Evolutionary conservation across 2,113 vertebrate species (phyloP).

Genomic region (Procavia capensis): DNA sequence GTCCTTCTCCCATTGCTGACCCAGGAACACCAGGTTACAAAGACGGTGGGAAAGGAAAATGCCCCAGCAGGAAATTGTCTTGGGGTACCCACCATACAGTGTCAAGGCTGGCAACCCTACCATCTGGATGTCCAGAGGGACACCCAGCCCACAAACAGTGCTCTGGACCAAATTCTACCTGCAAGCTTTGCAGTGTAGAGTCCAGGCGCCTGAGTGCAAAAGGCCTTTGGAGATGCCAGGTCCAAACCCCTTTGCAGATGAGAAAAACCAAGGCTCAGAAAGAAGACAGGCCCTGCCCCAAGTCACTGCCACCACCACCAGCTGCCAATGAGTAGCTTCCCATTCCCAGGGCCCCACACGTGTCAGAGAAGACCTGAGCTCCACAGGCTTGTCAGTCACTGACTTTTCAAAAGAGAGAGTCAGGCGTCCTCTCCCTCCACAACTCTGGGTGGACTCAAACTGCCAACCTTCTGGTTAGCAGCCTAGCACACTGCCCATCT

Average conservation of each 20-base stretch:
- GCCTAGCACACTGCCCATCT: neutral
- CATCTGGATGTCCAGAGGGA: accelerated
- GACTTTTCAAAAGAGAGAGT: neutral
- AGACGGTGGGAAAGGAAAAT: neutral
- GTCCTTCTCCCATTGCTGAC: neutral
- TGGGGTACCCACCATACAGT: neutral
- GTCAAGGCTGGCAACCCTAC: neutral
- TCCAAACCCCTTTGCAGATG: neutral
- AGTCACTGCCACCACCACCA: neutral
- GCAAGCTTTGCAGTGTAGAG: neutral
- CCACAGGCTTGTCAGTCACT: neutral
- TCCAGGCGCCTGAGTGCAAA: neutral
- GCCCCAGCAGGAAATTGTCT: accelerated
- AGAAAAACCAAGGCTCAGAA: neutral
- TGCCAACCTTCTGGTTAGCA: neutral
- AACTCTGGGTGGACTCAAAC: neutral
- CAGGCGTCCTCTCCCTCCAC: neutral
- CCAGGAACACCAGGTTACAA: neutral
- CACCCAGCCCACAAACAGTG: too few relatives aligned
- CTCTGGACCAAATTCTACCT: neutral
- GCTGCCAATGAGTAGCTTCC: neutral
- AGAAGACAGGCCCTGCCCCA: neutral
- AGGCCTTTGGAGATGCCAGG: neutral
- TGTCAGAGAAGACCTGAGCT: neutral
- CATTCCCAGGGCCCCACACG: neutral